Evolutionary conservation across 35 echinoderm and acorn worm genomes (phyloP).

Genomic region (Anneissia japonica): DNA sequence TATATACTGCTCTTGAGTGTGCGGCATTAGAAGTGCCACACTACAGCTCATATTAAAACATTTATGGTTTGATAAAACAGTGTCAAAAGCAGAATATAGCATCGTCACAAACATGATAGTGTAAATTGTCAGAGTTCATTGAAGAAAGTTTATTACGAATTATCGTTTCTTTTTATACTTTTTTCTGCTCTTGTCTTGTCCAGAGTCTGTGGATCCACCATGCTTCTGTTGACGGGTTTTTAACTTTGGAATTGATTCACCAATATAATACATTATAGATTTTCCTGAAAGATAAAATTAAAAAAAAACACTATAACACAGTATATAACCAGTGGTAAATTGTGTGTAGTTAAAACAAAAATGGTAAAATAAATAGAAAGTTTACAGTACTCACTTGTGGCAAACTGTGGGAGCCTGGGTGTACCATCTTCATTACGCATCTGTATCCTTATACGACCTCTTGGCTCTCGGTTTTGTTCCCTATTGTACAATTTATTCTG

Average conservation of each 20-base stretch:
- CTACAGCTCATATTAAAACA: too few species aligned
- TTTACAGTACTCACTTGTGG: slow-evolving; percentile 53
- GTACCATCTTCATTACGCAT: slow-evolving; percentile 76
- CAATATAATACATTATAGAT: slow-evolving; percentile 49
- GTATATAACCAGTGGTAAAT: neutral
- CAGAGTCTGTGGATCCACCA: slow-evolving; percentile 16
- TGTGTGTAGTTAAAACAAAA: neutral
- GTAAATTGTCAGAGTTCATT: too few species aligned
- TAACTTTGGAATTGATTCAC: slow-evolving; percentile 77
- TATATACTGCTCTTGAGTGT: too few species aligned
- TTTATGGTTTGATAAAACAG: too few species aligned
- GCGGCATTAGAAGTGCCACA: too few species aligned
- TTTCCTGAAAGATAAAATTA: slow-evolving; percentile 44
- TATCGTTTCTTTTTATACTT: slow-evolving; percentile 3
- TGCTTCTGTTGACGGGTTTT: slow-evolving; percentile 83
- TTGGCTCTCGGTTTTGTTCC: slow-evolving; percentile 86
- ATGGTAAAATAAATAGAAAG: neutral
- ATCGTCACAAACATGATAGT: too few species aligned
- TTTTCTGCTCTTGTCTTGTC: neutral
- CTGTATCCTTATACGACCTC: slow-evolving; percentile 78
- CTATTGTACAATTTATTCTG: slow-evolving; percentile 74
- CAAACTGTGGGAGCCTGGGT: slow-evolving; percentile 46
- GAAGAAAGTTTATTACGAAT: neutral
- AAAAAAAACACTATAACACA: neutral
- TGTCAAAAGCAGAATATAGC: too few species aligned